Conservation (phyloP, 2,888 invertebrate genomes). For the Siphlonurus alternatus region DNA sequence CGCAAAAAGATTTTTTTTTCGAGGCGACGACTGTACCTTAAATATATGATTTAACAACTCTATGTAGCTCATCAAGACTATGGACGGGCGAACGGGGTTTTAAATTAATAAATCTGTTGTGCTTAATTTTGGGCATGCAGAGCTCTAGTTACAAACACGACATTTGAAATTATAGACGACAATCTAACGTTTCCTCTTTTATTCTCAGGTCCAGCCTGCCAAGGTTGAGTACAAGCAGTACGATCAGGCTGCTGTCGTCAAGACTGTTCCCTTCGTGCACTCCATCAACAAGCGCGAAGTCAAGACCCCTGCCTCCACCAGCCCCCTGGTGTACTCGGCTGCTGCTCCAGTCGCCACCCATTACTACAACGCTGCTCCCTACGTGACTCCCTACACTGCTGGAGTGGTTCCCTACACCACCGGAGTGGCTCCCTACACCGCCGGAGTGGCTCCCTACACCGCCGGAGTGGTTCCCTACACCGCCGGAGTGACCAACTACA, state of each 20-base stretch:
- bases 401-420: background rate
- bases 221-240: background rate
- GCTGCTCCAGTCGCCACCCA: background rate
- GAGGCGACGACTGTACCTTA: too few relatives aligned
- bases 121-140: too few relatives aligned
- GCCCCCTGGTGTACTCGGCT: background rate
- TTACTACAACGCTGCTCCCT: too few relatives aligned
- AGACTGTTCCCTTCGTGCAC: background rate
- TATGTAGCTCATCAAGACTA: too few relatives aligned
- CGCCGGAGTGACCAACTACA: background rate
- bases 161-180: too few relatives aligned
- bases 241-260: background rate
- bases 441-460: background rate
- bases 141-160: too few relatives aligned
- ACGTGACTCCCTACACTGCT: background rate
- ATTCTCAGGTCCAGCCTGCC: background rate
- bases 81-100: too few relatives aligned
- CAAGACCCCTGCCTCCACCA: background rate
- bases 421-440: background rate
- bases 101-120: too few relatives aligned
- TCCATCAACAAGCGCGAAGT: background rate
- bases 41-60: too few relatives aligned
- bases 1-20: too few relatives aligned
- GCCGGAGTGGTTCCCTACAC: background rate
- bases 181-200: too few relatives aligned